Evolutionary conservation across 2,113 vertebrate genomes (phyloP), one percentile per base, ranked within the genome.

Genomic region (Eulemur macaco): DNA sequence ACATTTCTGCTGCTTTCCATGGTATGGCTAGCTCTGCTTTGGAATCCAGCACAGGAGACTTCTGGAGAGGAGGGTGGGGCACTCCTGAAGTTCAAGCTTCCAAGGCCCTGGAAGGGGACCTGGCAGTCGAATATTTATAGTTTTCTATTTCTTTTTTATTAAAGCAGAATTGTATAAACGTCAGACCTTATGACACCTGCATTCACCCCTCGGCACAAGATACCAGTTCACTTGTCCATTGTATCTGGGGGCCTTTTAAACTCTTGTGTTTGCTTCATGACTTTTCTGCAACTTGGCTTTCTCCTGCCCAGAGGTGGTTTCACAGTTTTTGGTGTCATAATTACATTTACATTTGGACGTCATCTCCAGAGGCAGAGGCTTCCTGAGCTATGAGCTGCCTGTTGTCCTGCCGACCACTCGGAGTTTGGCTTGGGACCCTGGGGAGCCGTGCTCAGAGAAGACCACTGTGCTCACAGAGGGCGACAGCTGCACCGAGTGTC

Each of bases 191-290:
- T 27, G 11, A 76, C 77, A n/a, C 47, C n/a, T 50, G n/a, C 21
- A 6, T 17, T 20, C 14, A 6, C 8, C 20, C n/a, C 29, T 23
- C 2, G 31, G 34, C 0, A 0, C 42, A 37, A 27, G 50, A 25
- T 4, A 52, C 45, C 25, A 6, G 0, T 31, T 39, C 11, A 20
- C 13, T 3, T 85, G 66, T 37, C 12, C 1, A 0, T 39, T 20
- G 42, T 13, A 37, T 50, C 84, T 37, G 63, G 31, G 18, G 15
- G 47, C 47, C 45, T 77, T 90, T 60, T 50, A 56, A 64, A 82
- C 12, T 10, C 42, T 64, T 1, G 1, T 5, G 10, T 77, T 82
- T 8, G 17, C 25, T 64, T 63, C 15, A 3, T 56, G 56, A 56
- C 34, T 82, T 25, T 86, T 27, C 89, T 52, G 63, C 11, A 25